These are phyloP conservation scores for Tridacna gigas DNA, from an alignment of 2,888 invertebrate genomes.

Conservation along the genomic window DNA sequence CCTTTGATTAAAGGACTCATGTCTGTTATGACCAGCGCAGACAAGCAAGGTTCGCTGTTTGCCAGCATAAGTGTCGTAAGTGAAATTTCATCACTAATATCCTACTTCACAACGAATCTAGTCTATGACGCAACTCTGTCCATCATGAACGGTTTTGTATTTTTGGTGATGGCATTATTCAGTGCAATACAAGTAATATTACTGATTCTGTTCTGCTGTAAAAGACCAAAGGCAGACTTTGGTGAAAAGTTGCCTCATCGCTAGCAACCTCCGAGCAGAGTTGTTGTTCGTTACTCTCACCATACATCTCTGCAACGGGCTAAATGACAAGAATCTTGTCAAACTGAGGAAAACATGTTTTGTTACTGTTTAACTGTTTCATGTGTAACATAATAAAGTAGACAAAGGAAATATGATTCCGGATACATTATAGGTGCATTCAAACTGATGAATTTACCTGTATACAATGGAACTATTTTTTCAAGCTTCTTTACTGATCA, in stretches of 20 bases:
- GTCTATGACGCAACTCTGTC: not conserved
- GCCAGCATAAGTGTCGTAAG: conserved; percentile 44
- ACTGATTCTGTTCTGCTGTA: not conserved
- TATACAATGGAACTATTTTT: too few species aligned
- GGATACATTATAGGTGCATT: too few species aligned
- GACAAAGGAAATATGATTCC: too few species aligned
- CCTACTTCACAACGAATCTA: not conserved
- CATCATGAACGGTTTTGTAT: not conserved
- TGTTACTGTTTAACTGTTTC: too few species aligned
- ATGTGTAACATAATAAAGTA: too few species aligned
- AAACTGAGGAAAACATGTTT: too few species aligned
- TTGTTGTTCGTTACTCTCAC: too few species aligned
- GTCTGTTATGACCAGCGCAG: conserved; percentile 40
- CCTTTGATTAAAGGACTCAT: conserved; percentile 57
- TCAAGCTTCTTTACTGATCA: too few species aligned
- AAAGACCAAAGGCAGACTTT: not conserved
- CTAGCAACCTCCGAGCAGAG: not conserved
- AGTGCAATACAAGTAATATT: not conserved
- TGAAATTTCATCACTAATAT: conserved; percentile 27
- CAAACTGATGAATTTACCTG: too few species aligned
- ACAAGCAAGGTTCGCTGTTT: conserved; percentile 57
- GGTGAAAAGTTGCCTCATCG: not conserved
- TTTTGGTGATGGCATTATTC: not conserved
- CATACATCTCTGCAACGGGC: too few species aligned
- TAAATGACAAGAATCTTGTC: too few species aligned